Conservation (phyloP, 2,797 vertebrate species). For the Chromis chromis region DNA sequence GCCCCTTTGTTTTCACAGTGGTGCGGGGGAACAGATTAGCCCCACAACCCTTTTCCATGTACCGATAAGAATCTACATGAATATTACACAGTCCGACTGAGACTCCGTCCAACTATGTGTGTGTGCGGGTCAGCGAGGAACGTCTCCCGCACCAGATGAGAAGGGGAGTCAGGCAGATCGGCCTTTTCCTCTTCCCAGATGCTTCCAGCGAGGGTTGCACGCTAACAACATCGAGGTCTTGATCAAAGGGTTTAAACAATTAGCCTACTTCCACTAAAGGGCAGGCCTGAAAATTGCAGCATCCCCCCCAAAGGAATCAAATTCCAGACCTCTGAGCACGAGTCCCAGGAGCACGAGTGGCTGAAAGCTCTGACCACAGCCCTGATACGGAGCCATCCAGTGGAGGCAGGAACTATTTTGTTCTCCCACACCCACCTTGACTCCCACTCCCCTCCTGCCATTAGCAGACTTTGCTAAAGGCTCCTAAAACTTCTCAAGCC, state of each 20-base stretch:
- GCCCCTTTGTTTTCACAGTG: constrained; percentile 68
- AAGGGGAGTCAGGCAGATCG: constrained; percentile 49
- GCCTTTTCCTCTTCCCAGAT: constrained; percentile 78
- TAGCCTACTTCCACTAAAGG: constrained; percentile 82
- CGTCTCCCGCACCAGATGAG: constrained; percentile 69
- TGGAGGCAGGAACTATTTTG: constrained; percentile 77
- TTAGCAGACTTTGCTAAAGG: constrained; percentile 81
- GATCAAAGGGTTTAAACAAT: constrained; percentile 87
- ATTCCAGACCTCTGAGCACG: constrained; percentile 80
- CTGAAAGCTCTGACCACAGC: constrained; percentile 74
- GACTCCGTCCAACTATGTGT: constrained; percentile 33
- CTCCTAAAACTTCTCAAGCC: constrained; percentile 80
- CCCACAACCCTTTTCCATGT: constrained; percentile 72
- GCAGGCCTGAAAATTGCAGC: constrained; percentile 69
- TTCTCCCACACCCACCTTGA: constrained; percentile 76
- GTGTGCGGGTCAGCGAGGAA: constrained; percentile 58
- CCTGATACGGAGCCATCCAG: constrained; percentile 70
- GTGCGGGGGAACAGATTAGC: constrained; percentile 69
- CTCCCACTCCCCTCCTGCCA: constrained; percentile 74
- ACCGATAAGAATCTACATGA: constrained; percentile 81
- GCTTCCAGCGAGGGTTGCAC: constrained; percentile 81
- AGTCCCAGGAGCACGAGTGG: constrained; percentile 72
- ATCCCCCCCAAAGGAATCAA: constrained; percentile 71
- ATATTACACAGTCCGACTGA: constrained; percentile 62
- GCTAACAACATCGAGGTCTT: constrained; percentile 85